Base-by-base conservation (phyloP, 2,797 vertebrate genomes). In the Chaetophractus vellerosus region DNA sequence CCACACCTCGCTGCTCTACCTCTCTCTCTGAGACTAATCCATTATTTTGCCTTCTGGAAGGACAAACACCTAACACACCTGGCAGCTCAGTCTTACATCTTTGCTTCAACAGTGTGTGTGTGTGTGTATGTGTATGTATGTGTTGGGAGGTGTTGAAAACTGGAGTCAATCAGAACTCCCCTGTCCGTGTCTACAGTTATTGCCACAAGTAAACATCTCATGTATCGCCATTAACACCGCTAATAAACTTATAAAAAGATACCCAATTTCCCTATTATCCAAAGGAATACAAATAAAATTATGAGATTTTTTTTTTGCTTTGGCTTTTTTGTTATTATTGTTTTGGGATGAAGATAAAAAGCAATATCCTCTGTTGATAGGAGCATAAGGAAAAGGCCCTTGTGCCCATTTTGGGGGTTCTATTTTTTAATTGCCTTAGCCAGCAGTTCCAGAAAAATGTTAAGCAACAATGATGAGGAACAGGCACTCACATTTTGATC, bases 251-350 rank as follows among this genome's bases (percentile, higher is more conserved):
- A 59, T 9, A 16, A 68, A 83, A 86, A 68, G 63, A 78, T 69
- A 63, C 28, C 41, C 36, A 76, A 50, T 33, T 36, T 66, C 41
- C 31, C n/a, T 45, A 33, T n/a, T 80, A 68, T 69, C n/a, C 41
- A 71, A 84, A 88, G 38, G 12, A 84, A 82, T 31, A 55, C 33
- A 75, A 89, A 41, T 76, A 84, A 86, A 92, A 83, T 38, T 36
- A 79, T 50, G 69, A 66, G 31, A 21, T 23, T 21, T 28, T 24
- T 21, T 21, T 24, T 48, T 1, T 9, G 33, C 50, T 89, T 72
- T 64, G 12, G 21, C 50, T 92, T 72, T 69, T 16, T 76, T 66
- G 38, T 31, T 85, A 18, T 45, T 88, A 12, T 48, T 74, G 12
- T 64, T 92, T 92, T 12, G 16, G 48, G 66, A 7, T 50, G 3